phyloP scores from a whole-genome alignment of 2,797 vertebrate genomes.

The Lophotriccus pileatus region DNA sequence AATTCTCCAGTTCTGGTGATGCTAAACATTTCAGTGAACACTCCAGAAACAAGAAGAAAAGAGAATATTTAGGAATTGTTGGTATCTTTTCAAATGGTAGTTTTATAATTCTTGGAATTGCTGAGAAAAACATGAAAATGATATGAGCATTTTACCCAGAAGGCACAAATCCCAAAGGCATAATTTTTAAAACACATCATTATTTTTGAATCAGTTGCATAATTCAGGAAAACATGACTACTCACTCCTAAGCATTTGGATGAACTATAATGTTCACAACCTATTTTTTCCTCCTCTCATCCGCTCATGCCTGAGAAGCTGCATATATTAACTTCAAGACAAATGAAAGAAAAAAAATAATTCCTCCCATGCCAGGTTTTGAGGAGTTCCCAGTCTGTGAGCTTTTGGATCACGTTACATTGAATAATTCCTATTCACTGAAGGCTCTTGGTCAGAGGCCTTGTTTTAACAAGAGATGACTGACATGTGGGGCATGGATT shows the following conservation, averaged over 20 bases:
- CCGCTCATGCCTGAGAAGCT: neutral
- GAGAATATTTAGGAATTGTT: neutral
- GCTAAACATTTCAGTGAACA: neutral
- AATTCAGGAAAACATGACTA: neutral
- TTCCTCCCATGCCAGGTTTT: neutral
- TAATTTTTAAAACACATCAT: neutral
- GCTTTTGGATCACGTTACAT: constrained; percentile 13
- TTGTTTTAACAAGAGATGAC: constrained; percentile 65
- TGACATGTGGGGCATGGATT: constrained; percentile 43
- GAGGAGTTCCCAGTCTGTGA: constrained; percentile 17
- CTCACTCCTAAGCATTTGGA: constrained; percentile 7
- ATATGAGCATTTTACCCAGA: neutral
- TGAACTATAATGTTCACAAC: neutral
- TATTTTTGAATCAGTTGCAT: neutral
- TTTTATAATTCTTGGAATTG: neutral
- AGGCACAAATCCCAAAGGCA: neutral
- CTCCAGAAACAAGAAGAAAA: neutral
- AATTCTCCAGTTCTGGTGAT: neutral
- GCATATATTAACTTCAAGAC: neutral
- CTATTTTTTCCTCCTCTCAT: neutral
- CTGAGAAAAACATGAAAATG: neutral
- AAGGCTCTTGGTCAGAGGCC: constrained; percentile 51
- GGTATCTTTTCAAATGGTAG: neutral
- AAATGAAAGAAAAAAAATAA: neutral
- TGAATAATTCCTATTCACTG: constrained; percentile 6